Conservation (phyloP, 2,888 invertebrate species). For the Cheiracanthium punctorium region DNA sequence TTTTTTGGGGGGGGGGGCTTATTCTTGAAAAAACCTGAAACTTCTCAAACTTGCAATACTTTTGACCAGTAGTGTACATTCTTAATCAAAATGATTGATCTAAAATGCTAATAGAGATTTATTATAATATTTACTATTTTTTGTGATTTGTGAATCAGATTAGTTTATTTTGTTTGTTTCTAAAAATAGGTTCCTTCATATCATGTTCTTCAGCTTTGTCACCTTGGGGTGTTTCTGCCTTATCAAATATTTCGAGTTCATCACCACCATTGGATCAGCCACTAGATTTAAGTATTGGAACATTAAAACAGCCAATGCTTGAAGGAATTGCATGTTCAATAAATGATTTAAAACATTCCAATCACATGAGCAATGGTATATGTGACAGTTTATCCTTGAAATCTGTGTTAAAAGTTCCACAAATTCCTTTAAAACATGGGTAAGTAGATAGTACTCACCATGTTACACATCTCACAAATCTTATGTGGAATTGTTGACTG, state of each 20-base stretch:
- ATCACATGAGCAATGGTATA: neutral
- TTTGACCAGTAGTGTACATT: too few relatives aligned
- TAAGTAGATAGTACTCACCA: too few relatives aligned
- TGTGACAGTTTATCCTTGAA: constrained; percentile 48
- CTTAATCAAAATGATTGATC: too few relatives aligned
- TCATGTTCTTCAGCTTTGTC: constrained; percentile 58
- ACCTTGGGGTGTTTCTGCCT: constrained; percentile 62
- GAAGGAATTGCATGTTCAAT: constrained; percentile 23
- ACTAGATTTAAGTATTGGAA: constrained; percentile 73
- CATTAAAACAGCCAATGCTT: constrained; percentile 39
- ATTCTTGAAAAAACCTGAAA: too few relatives aligned
- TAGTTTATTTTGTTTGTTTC: neutral
- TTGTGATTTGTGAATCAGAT: neutral
- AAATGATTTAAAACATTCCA: constrained; percentile 31
- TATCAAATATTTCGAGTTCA: constrained; percentile 53
- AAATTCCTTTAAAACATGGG: constrained; percentile 72
- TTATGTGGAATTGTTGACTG: too few relatives aligned
- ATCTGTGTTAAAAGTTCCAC: constrained; percentile 73
- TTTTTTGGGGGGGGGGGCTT: too few relatives aligned
- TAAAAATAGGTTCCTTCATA: constrained; percentile 58
- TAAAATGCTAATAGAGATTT: too few relatives aligned
- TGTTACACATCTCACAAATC: too few relatives aligned
- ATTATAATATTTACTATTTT: too few relatives aligned
- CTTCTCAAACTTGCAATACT: too few relatives aligned
- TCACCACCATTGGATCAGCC: constrained; percentile 72